Percentiles rank a stretch among this genome's conserved stretches.
Evolutionary conservation across 2,113 vertebrate species (phyloP).

Genomic region (Pseudopodoces humilis): DNA sequence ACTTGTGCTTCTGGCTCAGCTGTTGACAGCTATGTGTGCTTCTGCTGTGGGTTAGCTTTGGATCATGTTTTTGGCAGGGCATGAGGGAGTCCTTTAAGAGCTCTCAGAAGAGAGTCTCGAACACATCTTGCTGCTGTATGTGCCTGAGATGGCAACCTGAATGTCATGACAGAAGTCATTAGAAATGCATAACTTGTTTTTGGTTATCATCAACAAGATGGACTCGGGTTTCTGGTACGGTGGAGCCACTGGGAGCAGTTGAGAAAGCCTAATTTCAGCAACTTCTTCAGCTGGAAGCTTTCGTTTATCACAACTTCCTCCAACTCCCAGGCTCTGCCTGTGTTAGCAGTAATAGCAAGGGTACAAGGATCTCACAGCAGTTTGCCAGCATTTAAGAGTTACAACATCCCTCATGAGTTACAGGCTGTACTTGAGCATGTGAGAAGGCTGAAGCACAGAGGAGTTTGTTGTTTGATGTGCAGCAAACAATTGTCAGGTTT

Average conservation of each 20-base stretch:
- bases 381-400: not conserved
- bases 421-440: not conserved
- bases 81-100: fast-evolving
- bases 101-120: not conserved
- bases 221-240: not conserved
- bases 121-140: fast-evolving
- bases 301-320: not conserved
- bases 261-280: not conserved
- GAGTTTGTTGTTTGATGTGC: not conserved
- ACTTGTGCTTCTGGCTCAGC: fast-evolving
- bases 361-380: not conserved
- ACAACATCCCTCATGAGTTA: not conserved
- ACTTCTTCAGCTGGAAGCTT: not conserved
- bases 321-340: fast-evolving
- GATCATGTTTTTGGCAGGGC: not conserved
- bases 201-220: not conserved
- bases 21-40: fast-evolving
- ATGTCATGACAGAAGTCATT: not conserved
- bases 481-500: not conserved
- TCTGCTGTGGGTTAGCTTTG: not conserved
- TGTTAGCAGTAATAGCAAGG: not conserved
- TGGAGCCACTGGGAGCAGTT: not conserved
- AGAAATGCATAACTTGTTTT: fast-evolving
- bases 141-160: not conserved
- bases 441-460: not conserved